Conservation (phyloP, 1,140 invertebrate genomes). For the Trachymyrmex cornetzi region DNA sequence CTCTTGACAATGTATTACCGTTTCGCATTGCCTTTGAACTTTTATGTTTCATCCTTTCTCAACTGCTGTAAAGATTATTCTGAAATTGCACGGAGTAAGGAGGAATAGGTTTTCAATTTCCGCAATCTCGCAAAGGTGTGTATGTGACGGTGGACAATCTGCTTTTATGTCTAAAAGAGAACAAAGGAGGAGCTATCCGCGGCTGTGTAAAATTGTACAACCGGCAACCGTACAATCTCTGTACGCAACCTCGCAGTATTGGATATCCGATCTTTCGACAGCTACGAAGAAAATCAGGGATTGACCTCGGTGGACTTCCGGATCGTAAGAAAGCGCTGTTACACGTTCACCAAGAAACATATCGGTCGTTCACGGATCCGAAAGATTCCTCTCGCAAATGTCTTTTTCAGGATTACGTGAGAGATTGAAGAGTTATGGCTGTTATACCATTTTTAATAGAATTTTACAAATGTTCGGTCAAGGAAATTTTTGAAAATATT, state of each 20-base stretch:
- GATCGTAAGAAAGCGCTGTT: slow-evolving; percentile 61
- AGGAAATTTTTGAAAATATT: neutral
- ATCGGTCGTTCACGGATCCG: slow-evolving; percentile 27
- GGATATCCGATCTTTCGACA: slow-evolving; percentile 50
- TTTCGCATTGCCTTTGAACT: slow-evolving; percentile 29
- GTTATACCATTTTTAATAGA: neutral
- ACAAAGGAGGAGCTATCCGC: slow-evolving; percentile 33
- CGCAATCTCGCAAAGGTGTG: neutral
- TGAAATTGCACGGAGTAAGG: slow-evolving; percentile 23
- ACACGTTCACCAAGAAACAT: slow-evolving; percentile 56
- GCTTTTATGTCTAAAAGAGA: slow-evolving; percentile 28
- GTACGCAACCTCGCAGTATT: slow-evolving; percentile 58
- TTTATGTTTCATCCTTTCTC: slow-evolving; percentile 27
- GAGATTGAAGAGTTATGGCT: slow-evolving; percentile 4
- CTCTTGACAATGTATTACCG: slow-evolving; percentile 25
- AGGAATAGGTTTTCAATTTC: slow-evolving; percentile 52
- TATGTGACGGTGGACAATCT: slow-evolving; percentile 34
- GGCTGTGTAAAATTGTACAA: slow-evolving; percentile 31
- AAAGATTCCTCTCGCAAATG: slow-evolving; percentile 21
- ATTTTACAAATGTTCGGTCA: neutral
- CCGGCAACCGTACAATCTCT: neutral
- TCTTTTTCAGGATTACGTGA: slow-evolving; percentile 48
- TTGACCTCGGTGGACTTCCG: slow-evolving; percentile 65
- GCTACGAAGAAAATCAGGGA: slow-evolving; percentile 62
- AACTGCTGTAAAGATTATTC: slow-evolving; percentile 51